These are phyloP conservation scores for Pavo muticus DNA, from an alignment of 2,113 vertebrate species.

Conservation along the genomic window DNA sequence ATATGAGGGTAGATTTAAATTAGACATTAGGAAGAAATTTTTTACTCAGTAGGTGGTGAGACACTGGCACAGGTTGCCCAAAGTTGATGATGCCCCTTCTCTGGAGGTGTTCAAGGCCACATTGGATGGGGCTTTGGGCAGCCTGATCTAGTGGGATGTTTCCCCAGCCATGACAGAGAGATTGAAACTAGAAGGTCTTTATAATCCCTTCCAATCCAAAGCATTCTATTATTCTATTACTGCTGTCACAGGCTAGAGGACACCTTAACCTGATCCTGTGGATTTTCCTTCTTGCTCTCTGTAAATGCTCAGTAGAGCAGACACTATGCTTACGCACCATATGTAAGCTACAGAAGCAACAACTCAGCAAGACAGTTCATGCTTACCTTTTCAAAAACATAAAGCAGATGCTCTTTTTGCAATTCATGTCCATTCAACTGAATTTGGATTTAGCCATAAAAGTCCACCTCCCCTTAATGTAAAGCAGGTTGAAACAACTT, in stretches of 20 bases:
- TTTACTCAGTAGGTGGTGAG: too few species aligned
- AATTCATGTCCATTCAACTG: background rate
- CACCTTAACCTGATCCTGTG: background rate
- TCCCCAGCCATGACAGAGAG: background rate
- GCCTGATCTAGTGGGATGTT: background rate
- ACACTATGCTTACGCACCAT: background rate
- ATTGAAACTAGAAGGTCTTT: background rate
- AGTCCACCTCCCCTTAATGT: background rate
- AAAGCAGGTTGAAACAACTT: background rate
- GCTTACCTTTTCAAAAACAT: background rate
- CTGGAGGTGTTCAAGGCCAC: too few species aligned
- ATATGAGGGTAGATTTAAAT: too few species aligned
- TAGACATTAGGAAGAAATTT: too few species aligned
- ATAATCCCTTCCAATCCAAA: background rate
- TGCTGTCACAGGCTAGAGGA: background rate
- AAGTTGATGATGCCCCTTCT: too few species aligned
- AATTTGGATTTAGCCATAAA: background rate
- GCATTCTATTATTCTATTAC: background rate
- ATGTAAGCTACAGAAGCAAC: background rate
- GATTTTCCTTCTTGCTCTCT: background rate
- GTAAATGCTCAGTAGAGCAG: background rate
- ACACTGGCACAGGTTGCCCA: too few species aligned
- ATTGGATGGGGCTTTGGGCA: background rate
- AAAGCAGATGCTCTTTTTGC: background rate
- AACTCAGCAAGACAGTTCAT: background rate